These are phyloP conservation scores for Acrocephalus kingi DNA, from an alignment of 2,113 vertebrate genomes.

Conservation along the genomic window DNA sequence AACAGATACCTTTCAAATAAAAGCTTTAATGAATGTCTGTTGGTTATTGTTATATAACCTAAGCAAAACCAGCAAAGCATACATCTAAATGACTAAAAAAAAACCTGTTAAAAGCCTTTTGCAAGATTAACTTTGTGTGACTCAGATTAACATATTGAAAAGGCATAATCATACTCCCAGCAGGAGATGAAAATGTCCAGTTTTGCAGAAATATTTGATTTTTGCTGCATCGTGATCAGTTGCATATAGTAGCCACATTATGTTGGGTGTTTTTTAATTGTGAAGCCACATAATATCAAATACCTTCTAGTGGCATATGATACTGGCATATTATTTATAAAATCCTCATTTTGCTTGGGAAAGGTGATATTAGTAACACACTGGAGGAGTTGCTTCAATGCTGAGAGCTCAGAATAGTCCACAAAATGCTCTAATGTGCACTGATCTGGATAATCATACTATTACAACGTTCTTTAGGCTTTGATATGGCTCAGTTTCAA, in stretches of 20 bases:
- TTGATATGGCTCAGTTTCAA: not conserved
- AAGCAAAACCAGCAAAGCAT: not conserved
- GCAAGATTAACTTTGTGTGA: not conserved
- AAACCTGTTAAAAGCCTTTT: not conserved
- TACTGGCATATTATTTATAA: not conserved
- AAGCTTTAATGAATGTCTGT: not conserved
- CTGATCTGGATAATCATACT: not conserved
- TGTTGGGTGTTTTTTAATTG: not conserved
- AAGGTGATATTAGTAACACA: not conserved
- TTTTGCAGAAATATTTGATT: not conserved
- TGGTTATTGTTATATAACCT: not conserved
- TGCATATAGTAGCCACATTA: not conserved
- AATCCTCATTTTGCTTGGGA: not conserved
- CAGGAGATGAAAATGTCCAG: not conserved
- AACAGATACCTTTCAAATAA: not conserved
- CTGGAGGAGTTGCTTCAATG: not conserved
- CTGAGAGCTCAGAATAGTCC: not conserved
- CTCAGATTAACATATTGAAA: constrained; percentile 10
- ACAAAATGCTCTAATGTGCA: not conserved
- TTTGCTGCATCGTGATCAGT: not conserved
- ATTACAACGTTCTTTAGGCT: not conserved
- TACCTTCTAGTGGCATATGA: not conserved
- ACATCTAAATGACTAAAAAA: not conserved
- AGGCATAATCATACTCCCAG: not conserved
- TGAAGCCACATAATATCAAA: not conserved